These are phyloP conservation scores for Limosa lapponica DNA, from an alignment of 2,797 vertebrate genomes.

Conservation along the genomic window DNA sequence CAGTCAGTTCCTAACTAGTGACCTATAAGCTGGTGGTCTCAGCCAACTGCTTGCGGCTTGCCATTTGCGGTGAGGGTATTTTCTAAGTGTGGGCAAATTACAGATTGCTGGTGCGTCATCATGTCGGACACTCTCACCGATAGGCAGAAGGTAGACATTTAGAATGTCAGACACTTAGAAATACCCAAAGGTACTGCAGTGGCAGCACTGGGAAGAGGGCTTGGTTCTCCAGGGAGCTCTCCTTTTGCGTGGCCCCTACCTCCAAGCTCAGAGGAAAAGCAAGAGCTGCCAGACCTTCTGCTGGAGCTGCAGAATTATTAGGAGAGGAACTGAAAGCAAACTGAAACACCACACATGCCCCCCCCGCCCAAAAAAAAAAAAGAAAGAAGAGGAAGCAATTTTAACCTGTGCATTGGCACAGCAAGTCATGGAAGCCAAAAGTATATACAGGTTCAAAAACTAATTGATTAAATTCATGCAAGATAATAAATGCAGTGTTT, in stretches of 20 bases:
- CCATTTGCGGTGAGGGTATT: not conserved
- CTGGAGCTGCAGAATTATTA: not conserved
- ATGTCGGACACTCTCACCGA: not conserved
- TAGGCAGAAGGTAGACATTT: not conserved
- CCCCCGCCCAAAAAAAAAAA: not conserved
- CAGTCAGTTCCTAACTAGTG: not conserved
- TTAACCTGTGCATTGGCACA: not conserved
- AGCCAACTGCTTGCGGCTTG: not conserved
- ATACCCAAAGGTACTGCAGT: not conserved
- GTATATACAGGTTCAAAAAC: not conserved
- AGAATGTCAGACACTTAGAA: not conserved
- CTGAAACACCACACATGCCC: not conserved
- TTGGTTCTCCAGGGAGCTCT: not conserved
- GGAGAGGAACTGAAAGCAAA: not conserved
- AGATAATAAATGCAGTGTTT: not conserved
- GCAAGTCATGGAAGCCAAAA: not conserved
- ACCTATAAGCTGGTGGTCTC: not conserved
- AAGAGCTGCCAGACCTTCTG: not conserved
- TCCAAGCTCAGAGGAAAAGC: not conserved
- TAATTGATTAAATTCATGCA: not conserved
- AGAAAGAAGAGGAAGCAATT: not conserved
- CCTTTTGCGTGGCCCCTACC: not conserved
- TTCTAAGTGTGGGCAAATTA: not conserved
- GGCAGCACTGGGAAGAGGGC: not conserved
- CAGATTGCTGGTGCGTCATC: not conserved